phyloP scores from a whole-genome alignment of 92 coral and sea anemone genomes.

The Porites cylindrica region DNA sequence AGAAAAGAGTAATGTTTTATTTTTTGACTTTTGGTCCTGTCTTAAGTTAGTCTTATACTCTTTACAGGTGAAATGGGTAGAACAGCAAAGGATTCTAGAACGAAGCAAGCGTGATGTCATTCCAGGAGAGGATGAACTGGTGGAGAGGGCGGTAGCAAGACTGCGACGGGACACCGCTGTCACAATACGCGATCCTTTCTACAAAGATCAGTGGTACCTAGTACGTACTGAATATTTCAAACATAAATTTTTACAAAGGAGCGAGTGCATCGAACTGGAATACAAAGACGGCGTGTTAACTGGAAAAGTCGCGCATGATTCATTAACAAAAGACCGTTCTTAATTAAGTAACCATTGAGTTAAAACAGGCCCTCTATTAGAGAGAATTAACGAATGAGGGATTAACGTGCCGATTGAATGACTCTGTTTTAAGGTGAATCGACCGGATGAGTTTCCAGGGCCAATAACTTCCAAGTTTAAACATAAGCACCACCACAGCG shows the following conservation, averaged over 20 bases:
- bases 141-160: conserved; percentile 56
- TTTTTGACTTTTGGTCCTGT: background rate
- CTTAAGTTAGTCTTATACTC: background rate
- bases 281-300: too few relatives aligned
- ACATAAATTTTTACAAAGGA: background rate
- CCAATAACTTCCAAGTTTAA: too few relatives aligned
- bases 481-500: too few relatives aligned
- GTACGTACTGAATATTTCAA: conserved; percentile 40
- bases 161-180: conserved; percentile 76
- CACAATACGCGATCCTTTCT: conserved; percentile 84
- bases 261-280: background rate
- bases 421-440: too few relatives aligned
- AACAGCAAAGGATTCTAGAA: conserved; percentile 86
- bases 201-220: conserved; percentile 89
- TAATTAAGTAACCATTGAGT: too few relatives aligned
- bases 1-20: too few relatives aligned
- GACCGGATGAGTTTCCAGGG: too few relatives aligned
- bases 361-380: too few relatives aligned
- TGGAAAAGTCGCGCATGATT: too few relatives aligned
- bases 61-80: conserved; percentile 84
- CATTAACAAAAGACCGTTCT: too few relatives aligned
- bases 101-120: conserved; percentile 88
- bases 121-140: conserved; percentile 66
- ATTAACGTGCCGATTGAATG: too few relatives aligned
- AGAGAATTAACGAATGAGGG: too few relatives aligned